phyloP scores from a whole-genome alignment of 2,888 invertebrate genomes.

The Augiades crinisus region DNA sequence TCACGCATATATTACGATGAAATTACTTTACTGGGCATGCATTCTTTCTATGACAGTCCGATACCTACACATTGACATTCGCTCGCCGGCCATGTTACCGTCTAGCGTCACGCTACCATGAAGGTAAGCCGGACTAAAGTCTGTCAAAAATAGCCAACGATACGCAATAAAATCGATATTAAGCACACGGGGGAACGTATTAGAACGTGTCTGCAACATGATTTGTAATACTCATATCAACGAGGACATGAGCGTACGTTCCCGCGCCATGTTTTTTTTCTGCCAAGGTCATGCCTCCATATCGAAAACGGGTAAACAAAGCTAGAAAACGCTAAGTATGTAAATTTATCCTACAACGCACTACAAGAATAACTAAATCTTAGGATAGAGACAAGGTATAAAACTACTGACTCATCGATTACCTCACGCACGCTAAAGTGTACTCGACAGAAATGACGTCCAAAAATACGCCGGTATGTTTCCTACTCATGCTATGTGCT shows the following conservation, averaged over 20 bases:
- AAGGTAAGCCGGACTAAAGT: slow-evolving; percentile 56
- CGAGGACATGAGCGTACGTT: slow-evolving; percentile 60
- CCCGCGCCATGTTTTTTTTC: slow-evolving; percentile 79
- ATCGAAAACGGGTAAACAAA: slow-evolving; percentile 77
- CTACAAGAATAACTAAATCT: slow-evolving; percentile 30
- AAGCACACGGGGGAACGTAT: slow-evolving; percentile 35
- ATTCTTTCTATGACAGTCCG: slow-evolving; percentile 47
- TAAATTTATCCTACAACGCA: slow-evolving; percentile 31
- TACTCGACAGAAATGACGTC: slow-evolving; percentile 56
- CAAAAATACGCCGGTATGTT: slow-evolving; percentile 71
- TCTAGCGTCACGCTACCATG: slow-evolving; percentile 74
- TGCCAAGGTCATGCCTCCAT: slow-evolving; percentile 75
- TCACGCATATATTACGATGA: slow-evolving; percentile 23
- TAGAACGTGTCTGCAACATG: slow-evolving; percentile 37
- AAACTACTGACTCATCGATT: slow-evolving; percentile 65
- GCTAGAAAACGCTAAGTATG: slow-evolving; percentile 41
- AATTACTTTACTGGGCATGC: slow-evolving; percentile 45
- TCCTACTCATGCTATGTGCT: slow-evolving; percentile 33
- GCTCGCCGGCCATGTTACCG: slow-evolving; percentile 76
- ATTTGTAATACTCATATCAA: slow-evolving; percentile 48
- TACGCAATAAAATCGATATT: slow-evolving; percentile 59
- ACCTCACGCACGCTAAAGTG: slow-evolving; percentile 54
- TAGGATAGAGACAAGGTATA: slow-evolving; percentile 38
- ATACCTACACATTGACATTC: slow-evolving; percentile 53
- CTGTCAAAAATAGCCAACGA: slow-evolving; percentile 55